phyloP scores from a whole-genome alignment of 2,113 vertebrate genomes.

The Thryonomys swinderianus region DNA sequence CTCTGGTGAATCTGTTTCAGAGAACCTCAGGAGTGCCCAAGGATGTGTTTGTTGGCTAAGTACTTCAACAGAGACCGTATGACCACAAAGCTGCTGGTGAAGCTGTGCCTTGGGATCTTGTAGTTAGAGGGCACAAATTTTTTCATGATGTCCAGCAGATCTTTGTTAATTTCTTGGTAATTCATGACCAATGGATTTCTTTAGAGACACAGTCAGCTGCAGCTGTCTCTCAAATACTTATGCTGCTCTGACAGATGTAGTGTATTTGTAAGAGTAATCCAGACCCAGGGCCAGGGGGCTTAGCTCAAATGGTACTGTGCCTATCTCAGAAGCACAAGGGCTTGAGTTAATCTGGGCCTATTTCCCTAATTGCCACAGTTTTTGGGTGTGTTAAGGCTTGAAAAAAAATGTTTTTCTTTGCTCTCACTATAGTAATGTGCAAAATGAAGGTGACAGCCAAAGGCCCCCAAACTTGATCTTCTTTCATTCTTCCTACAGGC shows the following conservation, averaged over 20 bases:
- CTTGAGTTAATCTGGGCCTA: constrained; percentile 90
- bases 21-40: constrained; percentile 90
- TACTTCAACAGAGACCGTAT: constrained; percentile 78
- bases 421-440: constrained; percentile 87
- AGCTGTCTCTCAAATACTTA: constrained; percentile 94
- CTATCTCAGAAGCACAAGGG: too few relatives aligned
- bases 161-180: constrained; percentile 92
- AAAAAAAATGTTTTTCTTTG: constrained; percentile 89
- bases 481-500: constrained; percentile 90
- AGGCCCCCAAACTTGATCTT: constrained; percentile 94
- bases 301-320: too few relatives aligned
- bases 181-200: constrained; percentile 93
- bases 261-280: constrained; percentile 94
- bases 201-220: constrained; percentile 88
- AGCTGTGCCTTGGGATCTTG: constrained; percentile 94
- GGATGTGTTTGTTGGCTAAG: constrained; percentile 87
- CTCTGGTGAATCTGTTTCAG: constrained; percentile 86
- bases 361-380: constrained; percentile 93
- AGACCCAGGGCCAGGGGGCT: constrained; percentile 55
- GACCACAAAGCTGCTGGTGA: constrained; percentile 88
- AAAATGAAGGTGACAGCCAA: constrained; percentile 95
- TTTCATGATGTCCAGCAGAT: constrained; percentile 92
- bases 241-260: constrained; percentile 87
- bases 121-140: constrained; percentile 91
- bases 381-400: constrained; percentile 91